Evolutionary conservation across 2,888 invertebrate genomes (phyloP), one percentile per base, ranked within the genome.

Genomic region (Corbicula japonica): DNA sequence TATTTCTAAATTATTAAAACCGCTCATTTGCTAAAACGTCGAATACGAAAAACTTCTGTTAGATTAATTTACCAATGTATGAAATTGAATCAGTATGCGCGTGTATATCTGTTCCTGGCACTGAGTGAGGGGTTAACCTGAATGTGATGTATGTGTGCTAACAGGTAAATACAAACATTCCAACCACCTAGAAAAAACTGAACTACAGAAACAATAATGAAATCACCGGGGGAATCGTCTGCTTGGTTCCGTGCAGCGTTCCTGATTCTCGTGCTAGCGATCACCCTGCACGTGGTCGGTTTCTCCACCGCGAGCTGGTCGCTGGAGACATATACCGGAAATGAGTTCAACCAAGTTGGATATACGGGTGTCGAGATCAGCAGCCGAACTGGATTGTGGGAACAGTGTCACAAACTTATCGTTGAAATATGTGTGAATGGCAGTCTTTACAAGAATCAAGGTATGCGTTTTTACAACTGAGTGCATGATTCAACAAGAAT

Each of bases 201-300:
- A 5, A 23, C 15, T 35, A 28, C 18, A 58, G 12, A 21, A 21
- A 58, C 34, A 58, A 58, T 58, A 38, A 38, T 38, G 58, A 58
- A 58, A 58, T 58, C 58, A 21, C 32, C 34, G 15, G 32, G 5
- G 21, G 56, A 56, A 32, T 56, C 56, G 5, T n/a, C 58, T 58
- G 21, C 12, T 2, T 58, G 23, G 23, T 58, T 58, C 23, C 34
- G 23, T 35, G 38, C 35, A n/a, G 58, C 58, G 18, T 2, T 34
- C 1, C 23, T 34, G 23, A 5, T 58, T 1, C 15, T 35, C 23
- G 2, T 58, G 4, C 21, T 58, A 6, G 34, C 58, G 4, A 12
- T 35, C 1, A 21, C 38, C 23, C 23, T 58, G 34, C 58, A 58
- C 3, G 35, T 28, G 8, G 35, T 35, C 4, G 58, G 35, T 23